Conservation (phyloP, 2,888 invertebrate genomes). For the Trisateles emortualis region DNA sequence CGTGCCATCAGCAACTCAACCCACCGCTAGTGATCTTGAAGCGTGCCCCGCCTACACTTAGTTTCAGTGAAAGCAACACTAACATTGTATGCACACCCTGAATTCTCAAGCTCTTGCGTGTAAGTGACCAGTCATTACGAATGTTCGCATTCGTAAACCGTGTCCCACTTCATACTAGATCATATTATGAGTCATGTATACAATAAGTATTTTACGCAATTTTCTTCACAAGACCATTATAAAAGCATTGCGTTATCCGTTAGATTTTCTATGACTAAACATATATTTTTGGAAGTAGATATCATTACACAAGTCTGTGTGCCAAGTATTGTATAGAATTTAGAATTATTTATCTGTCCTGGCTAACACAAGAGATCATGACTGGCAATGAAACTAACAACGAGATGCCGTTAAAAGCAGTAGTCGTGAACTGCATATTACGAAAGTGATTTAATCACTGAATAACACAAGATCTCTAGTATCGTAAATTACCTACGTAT, state of each 20-base stretch:
- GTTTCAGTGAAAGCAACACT: conserved; percentile 12
- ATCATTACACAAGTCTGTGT: not conserved
- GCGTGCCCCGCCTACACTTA: not conserved
- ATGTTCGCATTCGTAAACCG: not conserved
- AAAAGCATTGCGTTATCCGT: not conserved
- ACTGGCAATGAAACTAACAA: no score
- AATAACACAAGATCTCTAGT: no score
- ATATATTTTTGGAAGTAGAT: not conserved
- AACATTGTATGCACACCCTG: conserved; percentile 3
- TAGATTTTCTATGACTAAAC: not conserved
- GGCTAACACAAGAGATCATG: no score
- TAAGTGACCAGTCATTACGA: not conserved
- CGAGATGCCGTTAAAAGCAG: no score
- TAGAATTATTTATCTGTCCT: no score
- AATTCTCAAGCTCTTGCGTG: not conserved
- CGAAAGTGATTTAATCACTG: no score
- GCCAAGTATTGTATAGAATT: no score
- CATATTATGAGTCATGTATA: conserved; percentile 2
- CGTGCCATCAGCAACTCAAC: conserved; percentile 1
- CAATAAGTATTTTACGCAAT: conserved; percentile 9
- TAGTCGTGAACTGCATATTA: no score
- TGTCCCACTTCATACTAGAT: not conserved
- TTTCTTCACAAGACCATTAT: conserved; percentile 7
- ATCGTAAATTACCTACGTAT: no score
- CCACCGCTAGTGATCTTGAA: conserved; percentile 3